Evolutionary conservation across 2,888 invertebrate species (phyloP).

Genomic region (Laspeyria flexula): DNA sequence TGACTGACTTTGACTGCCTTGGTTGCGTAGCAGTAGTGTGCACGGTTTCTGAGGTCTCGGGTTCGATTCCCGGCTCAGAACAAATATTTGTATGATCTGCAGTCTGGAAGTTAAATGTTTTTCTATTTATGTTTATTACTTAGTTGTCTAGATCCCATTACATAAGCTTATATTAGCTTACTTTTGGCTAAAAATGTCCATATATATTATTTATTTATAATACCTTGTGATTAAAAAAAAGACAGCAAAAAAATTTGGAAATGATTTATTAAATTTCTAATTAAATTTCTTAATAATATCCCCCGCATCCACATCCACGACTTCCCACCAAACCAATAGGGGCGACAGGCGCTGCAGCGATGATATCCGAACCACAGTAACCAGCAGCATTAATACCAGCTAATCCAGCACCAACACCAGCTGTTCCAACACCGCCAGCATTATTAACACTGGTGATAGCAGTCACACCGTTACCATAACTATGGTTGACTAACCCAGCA

Average conservation of each 20-base stretch:
- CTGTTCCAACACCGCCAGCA: slow-evolving; percentile 21
- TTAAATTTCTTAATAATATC: neutral
- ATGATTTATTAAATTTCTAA: neutral
- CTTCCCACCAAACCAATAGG: neutral
- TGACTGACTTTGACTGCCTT: too few species aligned
- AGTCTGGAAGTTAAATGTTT: too few species aligned
- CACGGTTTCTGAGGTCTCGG: too few species aligned
- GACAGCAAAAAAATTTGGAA: neutral
- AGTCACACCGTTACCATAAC: slow-evolving; percentile 19
- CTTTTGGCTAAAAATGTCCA: too few species aligned
- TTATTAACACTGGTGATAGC: neutral
- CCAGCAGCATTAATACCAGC: slow-evolving; percentile 3
- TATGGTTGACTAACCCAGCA: slow-evolving; percentile 44
- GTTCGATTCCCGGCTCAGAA: too few species aligned
- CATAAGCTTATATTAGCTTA: too few species aligned
- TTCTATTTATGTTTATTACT: too few species aligned
- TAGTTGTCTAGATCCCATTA: too few species aligned
- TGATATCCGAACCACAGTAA: neutral
- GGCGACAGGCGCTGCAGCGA: neutral
- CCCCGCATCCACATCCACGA: neutral
- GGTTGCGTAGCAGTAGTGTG: too few species aligned
- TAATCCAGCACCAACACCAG: slow-evolving; percentile 20
- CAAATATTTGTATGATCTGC: too few species aligned
- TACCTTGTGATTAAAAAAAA: neutral
- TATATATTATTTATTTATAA: too few species aligned